Evolutionary conservation across 1,140 invertebrate genomes (phyloP).

Genomic region (Trichonephila clavata): DNA sequence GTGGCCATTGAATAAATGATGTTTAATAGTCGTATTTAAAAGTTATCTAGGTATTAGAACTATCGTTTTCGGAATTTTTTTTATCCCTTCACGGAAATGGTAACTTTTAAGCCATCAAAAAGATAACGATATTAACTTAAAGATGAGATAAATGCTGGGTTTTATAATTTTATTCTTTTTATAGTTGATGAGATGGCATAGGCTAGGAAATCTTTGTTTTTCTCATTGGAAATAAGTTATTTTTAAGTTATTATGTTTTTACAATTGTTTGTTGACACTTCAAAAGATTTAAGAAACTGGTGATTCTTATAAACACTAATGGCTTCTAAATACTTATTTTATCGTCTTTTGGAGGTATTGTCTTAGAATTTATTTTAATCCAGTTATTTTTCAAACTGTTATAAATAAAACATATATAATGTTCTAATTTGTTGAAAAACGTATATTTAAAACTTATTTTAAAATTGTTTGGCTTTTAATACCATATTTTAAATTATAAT

Average conservation of each 20-base stretch:
- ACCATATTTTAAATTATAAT: no score
- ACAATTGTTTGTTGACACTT: conserved; percentile 1
- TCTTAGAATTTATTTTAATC: no score
- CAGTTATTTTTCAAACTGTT: no score
- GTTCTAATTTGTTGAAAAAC: no score
- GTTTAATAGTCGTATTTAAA: conserved; percentile 71
- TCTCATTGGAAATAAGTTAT: background rate
- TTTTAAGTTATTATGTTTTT: background rate
- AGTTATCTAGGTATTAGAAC: conserved; percentile 52
- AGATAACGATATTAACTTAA: conserved; percentile 23
- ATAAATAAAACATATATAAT: no score
- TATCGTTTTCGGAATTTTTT: background rate
- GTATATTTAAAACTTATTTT: no score
- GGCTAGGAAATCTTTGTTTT: background rate
- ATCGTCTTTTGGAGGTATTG: no score
- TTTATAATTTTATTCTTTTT: background rate
- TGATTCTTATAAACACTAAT: background rate
- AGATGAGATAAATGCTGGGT: conserved; percentile 12
- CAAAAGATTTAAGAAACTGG: background rate
- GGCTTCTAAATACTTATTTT: no score
- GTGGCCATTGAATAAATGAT: conserved; percentile 69
- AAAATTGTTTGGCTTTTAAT: no score
- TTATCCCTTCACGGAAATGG: background rate
- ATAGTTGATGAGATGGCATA: background rate
- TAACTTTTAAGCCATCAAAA: conserved; percentile 19